These are phyloP conservation scores for Thinocorus orbignyianus DNA, from an alignment of 2,113 vertebrate genomes.

Conservation along the genomic window DNA sequence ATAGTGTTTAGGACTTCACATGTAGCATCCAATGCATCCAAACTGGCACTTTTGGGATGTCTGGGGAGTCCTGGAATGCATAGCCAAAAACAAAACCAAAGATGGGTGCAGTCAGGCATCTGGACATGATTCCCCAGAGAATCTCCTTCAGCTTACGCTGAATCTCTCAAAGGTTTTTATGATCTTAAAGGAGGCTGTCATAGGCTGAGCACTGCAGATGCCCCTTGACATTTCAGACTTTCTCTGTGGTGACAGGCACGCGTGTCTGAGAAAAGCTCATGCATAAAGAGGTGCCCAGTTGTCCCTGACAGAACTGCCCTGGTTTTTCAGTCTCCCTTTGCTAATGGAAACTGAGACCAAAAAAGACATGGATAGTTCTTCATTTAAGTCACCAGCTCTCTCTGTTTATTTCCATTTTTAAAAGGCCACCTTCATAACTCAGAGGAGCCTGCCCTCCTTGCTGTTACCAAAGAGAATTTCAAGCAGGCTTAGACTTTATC, in stretches of 20 bases:
- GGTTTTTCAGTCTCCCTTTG: not conserved
- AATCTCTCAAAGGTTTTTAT: not conserved
- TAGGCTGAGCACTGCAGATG: not conserved
- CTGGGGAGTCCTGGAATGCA: not conserved
- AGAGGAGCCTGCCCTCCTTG: conserved; percentile 10
- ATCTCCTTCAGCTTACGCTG: not conserved
- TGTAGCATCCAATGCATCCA: not conserved
- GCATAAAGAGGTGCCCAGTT: not conserved
- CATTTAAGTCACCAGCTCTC: conserved; percentile 46
- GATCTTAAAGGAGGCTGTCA: not conserved
- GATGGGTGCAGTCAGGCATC: not conserved
- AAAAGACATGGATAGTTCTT: not conserved
- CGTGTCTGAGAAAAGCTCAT: not conserved
- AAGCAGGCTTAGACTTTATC: conserved; percentile 21
- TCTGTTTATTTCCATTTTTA: conserved; percentile 68
- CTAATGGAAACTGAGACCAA: conserved; percentile 23
- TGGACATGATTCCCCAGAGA: not conserved
- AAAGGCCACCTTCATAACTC: conserved; percentile 70
- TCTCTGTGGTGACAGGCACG: not conserved
- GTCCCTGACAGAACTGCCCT: not conserved
- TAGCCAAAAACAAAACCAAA: not conserved
- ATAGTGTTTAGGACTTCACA: not conserved
- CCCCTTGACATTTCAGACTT: not conserved
- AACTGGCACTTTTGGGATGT: not conserved
- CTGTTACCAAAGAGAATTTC: conserved; percentile 43